Evolutionary conservation across 1,140 invertebrate genomes (phyloP).

Genomic region (Ericerus pela): DNA sequence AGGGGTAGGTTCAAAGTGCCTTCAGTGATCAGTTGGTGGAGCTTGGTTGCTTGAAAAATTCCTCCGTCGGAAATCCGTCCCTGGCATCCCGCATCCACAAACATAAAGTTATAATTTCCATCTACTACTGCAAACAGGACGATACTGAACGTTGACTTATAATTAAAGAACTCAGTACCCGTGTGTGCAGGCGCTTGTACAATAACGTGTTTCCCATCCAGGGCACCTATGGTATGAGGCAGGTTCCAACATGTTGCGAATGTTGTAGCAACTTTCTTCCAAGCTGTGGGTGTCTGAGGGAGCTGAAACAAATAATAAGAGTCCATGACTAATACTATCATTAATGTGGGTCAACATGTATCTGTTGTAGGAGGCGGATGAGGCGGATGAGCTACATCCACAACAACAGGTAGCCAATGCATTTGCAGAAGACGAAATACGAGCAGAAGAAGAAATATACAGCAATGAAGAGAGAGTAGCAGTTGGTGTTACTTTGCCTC

Average conservation of each 20-base stretch:
- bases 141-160: slow-evolving; percentile 33
- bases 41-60: slow-evolving; percentile 25
- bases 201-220: slow-evolving; percentile 34
- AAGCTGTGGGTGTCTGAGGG: slow-evolving; percentile 15
- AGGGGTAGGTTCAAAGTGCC: slow-evolving; percentile 26
- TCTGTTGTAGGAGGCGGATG: too few species aligned
- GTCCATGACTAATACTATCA: too few species aligned
- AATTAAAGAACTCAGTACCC: slow-evolving; percentile 34
- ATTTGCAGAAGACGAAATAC: too few species aligned
- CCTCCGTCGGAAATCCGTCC: slow-evolving; percentile 31
- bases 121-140: slow-evolving; percentile 30
- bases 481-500: too few species aligned
- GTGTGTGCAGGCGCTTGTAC: slow-evolving; percentile 27
- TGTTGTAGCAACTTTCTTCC: slow-evolving; percentile 24
- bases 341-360: too few species aligned
- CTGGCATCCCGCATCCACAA: slow-evolving; percentile 31
- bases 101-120: slow-evolving; percentile 27
- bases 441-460: too few species aligned
- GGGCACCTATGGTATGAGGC: slow-evolving; percentile 32
- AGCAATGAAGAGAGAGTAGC: too few species aligned
- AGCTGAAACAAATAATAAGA: slow-evolving; percentile 8
- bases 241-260: slow-evolving; percentile 33
- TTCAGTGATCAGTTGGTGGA: slow-evolving; percentile 26
- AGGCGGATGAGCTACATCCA: too few species aligned
- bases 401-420: too few species aligned